phyloP scores from a whole-genome alignment of 2,888 invertebrate genomes.

The Coremacera marginata region DNA sequence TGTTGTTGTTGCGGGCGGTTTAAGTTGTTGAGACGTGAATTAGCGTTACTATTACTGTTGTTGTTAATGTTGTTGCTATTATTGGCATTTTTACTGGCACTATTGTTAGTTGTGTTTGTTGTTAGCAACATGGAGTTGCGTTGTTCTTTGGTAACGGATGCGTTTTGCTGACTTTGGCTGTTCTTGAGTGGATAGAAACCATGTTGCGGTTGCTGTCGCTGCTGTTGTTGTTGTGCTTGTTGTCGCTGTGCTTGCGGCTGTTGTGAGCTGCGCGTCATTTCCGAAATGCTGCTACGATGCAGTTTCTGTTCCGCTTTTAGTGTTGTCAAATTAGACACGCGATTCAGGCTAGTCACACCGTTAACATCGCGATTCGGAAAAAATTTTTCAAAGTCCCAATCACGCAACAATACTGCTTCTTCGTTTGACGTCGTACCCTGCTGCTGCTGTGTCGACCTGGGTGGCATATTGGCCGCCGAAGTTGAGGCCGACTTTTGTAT shows the following conservation, averaged over 20 bases:
- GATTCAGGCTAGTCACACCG: conserved; percentile 55
- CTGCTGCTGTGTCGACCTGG: conserved; percentile 47
- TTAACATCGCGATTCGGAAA: conserved; percentile 72
- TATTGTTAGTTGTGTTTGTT: neutral
- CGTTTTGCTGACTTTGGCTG: conserved; percentile 42
- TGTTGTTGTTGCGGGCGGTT: conserved; percentile 45
- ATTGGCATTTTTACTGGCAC: neutral
- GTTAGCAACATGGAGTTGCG: conserved; percentile 26
- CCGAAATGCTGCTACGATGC: conserved; percentile 64
- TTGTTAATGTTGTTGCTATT: conserved; percentile 24
- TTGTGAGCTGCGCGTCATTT: conserved; percentile 52
- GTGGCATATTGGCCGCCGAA: conserved; percentile 58
- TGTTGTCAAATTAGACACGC: conserved; percentile 68
- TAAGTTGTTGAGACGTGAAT: neutral
- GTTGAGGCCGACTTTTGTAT: conserved; percentile 66
- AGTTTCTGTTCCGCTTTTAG: conserved; percentile 65
- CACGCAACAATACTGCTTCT: conserved; percentile 84
- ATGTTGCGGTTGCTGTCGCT: conserved; percentile 56
- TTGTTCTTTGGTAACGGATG: conserved; percentile 27
- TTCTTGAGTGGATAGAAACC: conserved; percentile 53
- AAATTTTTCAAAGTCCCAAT: conserved; percentile 90
- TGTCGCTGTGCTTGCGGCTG: conserved; percentile 36
- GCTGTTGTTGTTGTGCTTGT: conserved; percentile 47
- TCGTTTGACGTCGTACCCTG: conserved; percentile 71
- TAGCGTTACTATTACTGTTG: conserved; percentile 28